Evolutionary conservation across 2,797 vertebrate genomes (phyloP).

Genomic region (Myoxocephalus aenaeus): DNA sequence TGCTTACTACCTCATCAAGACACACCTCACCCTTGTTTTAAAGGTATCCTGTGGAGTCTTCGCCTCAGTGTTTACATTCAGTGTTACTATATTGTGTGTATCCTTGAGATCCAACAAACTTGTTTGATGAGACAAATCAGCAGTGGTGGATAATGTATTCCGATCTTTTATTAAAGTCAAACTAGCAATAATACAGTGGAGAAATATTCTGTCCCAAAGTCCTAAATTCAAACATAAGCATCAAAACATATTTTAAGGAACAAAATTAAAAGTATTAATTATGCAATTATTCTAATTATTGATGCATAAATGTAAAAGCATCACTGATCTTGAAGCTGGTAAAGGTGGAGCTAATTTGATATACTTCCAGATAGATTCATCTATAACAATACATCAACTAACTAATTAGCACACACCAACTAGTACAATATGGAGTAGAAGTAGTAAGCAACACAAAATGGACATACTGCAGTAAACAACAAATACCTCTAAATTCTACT

Average conservation of each 20-base stretch:
- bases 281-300: background rate
- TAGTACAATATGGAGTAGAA: background rate
- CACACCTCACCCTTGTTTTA: background rate
- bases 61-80: background rate
- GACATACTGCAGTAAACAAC: too few species aligned
- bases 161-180: background rate
- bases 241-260: background rate
- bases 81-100: background rate
- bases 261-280: background rate
- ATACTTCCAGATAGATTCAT: background rate
- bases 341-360: background rate
- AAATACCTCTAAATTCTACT: too few species aligned
- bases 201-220: too few species aligned
- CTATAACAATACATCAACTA: background rate
- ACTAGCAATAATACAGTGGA: background rate
- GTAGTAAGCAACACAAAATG: background rate
- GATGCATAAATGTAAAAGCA: background rate
- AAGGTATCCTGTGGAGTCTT: background rate
- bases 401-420: background rate
- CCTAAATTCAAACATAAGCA: background rate
- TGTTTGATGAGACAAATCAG: background rate
- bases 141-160: background rate
- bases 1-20: background rate
- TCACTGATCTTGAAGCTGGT: background rate
- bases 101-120: too few species aligned